Percentiles rank a stretch among this genome's conserved stretches.
phyloP scores from a whole-genome alignment of 2,797 vertebrate species.

The Leptatherina wallacei region DNA sequence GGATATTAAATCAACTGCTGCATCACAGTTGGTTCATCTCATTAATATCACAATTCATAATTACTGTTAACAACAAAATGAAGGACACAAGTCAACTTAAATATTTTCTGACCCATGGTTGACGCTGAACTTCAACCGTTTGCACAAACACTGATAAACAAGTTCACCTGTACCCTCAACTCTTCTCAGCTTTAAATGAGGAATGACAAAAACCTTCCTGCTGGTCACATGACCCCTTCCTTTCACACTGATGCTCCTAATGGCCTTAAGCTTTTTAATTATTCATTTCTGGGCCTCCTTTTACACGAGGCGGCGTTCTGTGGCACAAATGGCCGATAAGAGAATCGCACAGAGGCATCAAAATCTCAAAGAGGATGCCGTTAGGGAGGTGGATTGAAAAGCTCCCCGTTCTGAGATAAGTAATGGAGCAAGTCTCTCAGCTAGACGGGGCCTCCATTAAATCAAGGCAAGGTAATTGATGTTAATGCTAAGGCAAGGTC shows the following conservation, averaged over 20 bases:
- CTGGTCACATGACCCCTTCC: slow-evolving; percentile 65
- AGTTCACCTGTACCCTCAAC: slow-evolving; percentile 5
- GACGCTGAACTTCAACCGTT: slow-evolving; percentile 20
- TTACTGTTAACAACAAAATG: neutral
- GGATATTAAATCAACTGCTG: neutral
- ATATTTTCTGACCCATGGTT: neutral
- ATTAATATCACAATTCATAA: too few species aligned
- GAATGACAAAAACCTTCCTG: slow-evolving; percentile 49
- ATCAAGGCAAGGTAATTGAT: slow-evolving; percentile 75
- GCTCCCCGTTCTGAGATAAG: slow-evolving; percentile 47
- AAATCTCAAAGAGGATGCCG: slow-evolving; percentile 41
- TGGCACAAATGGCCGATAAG: slow-evolving; percentile 61
- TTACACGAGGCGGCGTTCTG: slow-evolving; percentile 67
- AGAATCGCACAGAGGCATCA: slow-evolving; percentile 45
- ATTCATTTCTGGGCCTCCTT: slow-evolving; percentile 77
- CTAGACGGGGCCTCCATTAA: slow-evolving; percentile 62
- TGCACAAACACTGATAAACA: slow-evolving; percentile 13
- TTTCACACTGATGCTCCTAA: slow-evolving; percentile 72
- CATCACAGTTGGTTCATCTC: neutral
- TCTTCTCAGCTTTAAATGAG: slow-evolving; percentile 36
- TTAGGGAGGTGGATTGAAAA: slow-evolving; percentile 29
- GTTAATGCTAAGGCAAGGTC: slow-evolving; percentile 72
- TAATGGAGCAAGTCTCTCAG: slow-evolving; percentile 68
- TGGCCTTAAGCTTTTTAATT: slow-evolving; percentile 78
- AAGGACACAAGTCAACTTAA: slow-evolving; percentile 5